A percentile compares a stretch with the other conserved stretches of the same genome.
Evolutionary conservation across 2,888 invertebrate genomes (phyloP).

Genomic region (Myopa tessellatipennis): DNA sequence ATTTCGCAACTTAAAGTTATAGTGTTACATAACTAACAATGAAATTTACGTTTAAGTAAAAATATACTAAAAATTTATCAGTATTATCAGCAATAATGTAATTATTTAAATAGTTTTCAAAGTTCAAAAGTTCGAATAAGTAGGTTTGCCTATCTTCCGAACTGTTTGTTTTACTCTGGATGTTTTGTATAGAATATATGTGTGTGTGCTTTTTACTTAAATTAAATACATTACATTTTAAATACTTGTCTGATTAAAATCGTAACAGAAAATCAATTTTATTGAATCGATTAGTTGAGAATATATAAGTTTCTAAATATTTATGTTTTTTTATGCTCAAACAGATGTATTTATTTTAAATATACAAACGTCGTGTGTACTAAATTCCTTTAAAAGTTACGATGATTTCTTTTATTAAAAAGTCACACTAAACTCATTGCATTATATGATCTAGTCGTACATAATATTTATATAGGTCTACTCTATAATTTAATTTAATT

Average conservation of each 20-base stretch:
- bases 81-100: neutral
- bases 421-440: constrained; percentile 32
- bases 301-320: constrained; percentile 2
- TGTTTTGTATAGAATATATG: neutral
- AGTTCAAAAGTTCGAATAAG: neutral
- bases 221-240: neutral
- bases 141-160: neutral
- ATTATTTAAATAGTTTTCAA: neutral
- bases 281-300: neutral
- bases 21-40: constrained; percentile 34
- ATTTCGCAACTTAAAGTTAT: constrained; percentile 30
- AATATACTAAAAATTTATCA: constrained; percentile 9
- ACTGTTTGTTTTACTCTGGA: neutral
- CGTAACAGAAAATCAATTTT: neutral
- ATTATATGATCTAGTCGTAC: neutral
- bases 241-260: neutral
- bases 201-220: neutral
- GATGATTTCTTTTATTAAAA: constrained; percentile 18
- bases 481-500: neutral
- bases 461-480: constrained; percentile 23
- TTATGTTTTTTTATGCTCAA: neutral
- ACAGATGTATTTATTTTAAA: neutral
- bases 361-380: neutral
- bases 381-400: constrained; percentile 17
- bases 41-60: constrained; percentile 29